Evolutionary conservation across 2,797 vertebrate species (phyloP), one percentile per base, ranked within the genome.

Genomic region (Alcedo quadribrachys): DNA sequence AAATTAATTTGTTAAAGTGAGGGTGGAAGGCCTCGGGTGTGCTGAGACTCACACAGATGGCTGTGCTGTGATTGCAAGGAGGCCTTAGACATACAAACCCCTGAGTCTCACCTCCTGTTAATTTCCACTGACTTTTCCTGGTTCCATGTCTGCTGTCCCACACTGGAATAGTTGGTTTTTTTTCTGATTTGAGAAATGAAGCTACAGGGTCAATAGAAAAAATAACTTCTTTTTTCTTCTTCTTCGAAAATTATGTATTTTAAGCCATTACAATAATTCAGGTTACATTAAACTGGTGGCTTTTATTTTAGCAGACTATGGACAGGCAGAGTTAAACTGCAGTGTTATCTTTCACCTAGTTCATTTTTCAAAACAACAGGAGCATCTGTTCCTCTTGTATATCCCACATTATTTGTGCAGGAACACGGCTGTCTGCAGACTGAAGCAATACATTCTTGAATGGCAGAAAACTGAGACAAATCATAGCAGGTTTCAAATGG

Each of bases 1-100:
- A 90, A 96, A 95, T 96, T 96, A 93, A 95, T 96, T 96, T 90
- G 61, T 87, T 92, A 92, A 94, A 94, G 73, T 76, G 58, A 92
- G 69, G 93, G 73, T 89, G 94, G 87, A 94, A 91, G 65, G 81
- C 91, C 96, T 90, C 93, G 54, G 92, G 92, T 91, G 73, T 76
- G 81, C 45, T 27, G 65, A 74, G 51, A 15, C 71, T 67, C 0
- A 0, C 71, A 74, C 81, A 92, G 90, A 53, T 88, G 60, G 69
- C 77, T 71, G 58, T 51, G 27, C 66, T 68, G 60, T 0, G 57
- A 91, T 83, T 84, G 74, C 85, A 70, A 30, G 84, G 68, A 78
- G 76, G 63, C 87, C 85, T 87, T 42, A 24, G 78, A 91, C 67
- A 60, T n/a, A 80, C 21, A 63, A 28, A 80, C 21, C 21, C 53